These are phyloP conservation scores for Scaptodrosophila latifasciaeformis DNA, from an alignment of 2,888 invertebrate species.

Conservation along the genomic window DNA sequence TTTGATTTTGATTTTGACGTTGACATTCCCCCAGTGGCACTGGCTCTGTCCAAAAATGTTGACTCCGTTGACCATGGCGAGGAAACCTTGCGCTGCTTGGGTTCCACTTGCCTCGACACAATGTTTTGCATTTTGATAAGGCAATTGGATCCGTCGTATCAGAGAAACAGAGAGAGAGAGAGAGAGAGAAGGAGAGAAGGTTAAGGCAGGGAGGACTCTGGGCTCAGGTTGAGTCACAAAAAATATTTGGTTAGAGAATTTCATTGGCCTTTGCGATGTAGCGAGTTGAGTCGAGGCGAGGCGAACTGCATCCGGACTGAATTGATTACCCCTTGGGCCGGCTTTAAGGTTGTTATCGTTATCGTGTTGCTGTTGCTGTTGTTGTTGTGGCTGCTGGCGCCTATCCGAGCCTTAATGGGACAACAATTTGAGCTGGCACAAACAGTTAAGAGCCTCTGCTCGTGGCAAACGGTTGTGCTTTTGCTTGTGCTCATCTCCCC, in stretches of 20 bases:
- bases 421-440: constrained; percentile 55
- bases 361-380: constrained; percentile 6
- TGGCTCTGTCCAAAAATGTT: constrained; percentile 56
- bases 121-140: constrained; percentile 41
- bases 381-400: constrained; percentile 16
- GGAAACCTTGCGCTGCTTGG: background rate
- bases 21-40: constrained; percentile 49
- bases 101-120: constrained; percentile 20
- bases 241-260: too few species aligned
- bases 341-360: constrained; percentile 16
- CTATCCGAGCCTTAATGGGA: constrained; percentile 64
- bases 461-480: constrained; percentile 71
- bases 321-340: constrained; percentile 28
- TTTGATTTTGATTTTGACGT: constrained; percentile 49
- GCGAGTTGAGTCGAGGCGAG: too few species aligned
- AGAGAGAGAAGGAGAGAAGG: too few species aligned
- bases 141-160: constrained; percentile 4
- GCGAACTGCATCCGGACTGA: constrained; percentile 45
- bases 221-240: too few species aligned
- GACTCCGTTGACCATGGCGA: constrained; percentile 55
- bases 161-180: too few species aligned
- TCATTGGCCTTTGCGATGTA: background rate
- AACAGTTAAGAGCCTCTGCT: constrained; percentile 72
- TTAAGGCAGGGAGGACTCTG: too few species aligned
- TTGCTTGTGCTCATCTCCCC: constrained; percentile 43